Conservation (phyloP, 1,140 invertebrate species). For the Lutraria rhynchaena region DNA sequence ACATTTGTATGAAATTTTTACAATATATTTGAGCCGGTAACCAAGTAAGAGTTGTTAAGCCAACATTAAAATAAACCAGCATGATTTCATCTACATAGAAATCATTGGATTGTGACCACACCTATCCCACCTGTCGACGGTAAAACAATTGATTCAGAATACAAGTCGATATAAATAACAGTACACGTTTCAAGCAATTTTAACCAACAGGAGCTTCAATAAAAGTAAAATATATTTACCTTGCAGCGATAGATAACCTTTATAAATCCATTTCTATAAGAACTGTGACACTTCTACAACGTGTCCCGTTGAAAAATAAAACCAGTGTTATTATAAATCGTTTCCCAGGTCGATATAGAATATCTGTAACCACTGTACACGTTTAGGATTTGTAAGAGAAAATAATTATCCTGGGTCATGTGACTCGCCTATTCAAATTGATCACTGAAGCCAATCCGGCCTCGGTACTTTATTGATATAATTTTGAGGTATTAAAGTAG, state of each 20-base stretch:
- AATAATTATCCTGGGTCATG: conserved; percentile 44
- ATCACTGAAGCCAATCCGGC: conserved; percentile 27
- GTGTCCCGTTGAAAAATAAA: conserved; percentile 3
- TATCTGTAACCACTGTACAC: conserved; percentile 42
- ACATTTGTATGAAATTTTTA: too few species aligned
- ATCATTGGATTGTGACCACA: too few species aligned
- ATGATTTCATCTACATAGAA: too few species aligned
- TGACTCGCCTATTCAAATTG: conserved; percentile 42
- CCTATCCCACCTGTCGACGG: conserved; percentile 31
- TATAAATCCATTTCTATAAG: not conserved
- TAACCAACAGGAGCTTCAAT: not conserved
- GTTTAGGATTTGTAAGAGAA: conserved; percentile 37
- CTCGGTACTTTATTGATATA: conserved; percentile 48
- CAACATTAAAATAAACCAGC: too few species aligned
- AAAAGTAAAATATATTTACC: conserved; percentile 8
- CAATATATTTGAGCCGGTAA: too few species aligned
- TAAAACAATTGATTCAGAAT: not conserved
- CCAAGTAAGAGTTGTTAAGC: too few species aligned
- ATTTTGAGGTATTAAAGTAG: conserved; percentile 17
- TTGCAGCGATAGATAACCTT: not conserved
- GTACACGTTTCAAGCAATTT: not conserved
- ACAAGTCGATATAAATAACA: not conserved
- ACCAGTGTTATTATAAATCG: not conserved
- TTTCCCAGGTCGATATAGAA: conserved; percentile 40
- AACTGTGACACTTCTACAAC: conserved; percentile 11